phyloP scores from a whole-genome alignment of 2,113 vertebrate species.

The Hippoglossus stenolepis region DNA sequence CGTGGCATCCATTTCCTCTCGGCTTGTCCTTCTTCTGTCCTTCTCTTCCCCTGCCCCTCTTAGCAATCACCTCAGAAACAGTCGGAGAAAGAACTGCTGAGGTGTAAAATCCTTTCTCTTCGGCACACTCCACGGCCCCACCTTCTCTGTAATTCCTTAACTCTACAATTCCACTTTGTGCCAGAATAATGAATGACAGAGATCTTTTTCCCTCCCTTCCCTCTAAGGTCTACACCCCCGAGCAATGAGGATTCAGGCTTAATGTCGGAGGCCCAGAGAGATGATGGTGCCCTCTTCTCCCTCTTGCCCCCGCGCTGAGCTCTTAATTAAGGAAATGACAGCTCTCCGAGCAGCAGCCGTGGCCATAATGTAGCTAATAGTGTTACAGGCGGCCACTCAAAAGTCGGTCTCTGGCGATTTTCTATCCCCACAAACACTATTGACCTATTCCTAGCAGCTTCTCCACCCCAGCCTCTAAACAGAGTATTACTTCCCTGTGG shows the following conservation, averaged over 20 bases:
- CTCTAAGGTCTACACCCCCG: conserved; percentile 50
- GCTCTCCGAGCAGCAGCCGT: conserved; percentile 58
- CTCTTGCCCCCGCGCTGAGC: conserved; percentile 46
- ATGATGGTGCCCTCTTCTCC: conserved; percentile 52
- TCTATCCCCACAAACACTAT: conserved; percentile 69
- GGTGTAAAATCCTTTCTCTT: conserved; percentile 93
- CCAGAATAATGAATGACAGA: conserved; percentile 90
- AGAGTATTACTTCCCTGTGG: conserved; percentile 69
- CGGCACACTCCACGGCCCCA: conserved; percentile 72
- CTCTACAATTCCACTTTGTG: conserved; percentile 85
- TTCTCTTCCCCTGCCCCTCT: conserved; percentile 79
- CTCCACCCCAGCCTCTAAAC: conserved; percentile 71
- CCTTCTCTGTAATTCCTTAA: conserved; percentile 85
- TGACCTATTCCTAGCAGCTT: conserved; percentile 66
- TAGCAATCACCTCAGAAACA: conserved; percentile 84
- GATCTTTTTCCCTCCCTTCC: conserved; percentile 8
- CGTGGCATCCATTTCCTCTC: conserved; percentile 21
- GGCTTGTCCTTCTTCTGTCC: conserved; percentile 75
- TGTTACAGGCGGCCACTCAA: conserved; percentile 72
- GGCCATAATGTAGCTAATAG: conserved; percentile 74
- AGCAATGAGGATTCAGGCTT: conserved; percentile 54
- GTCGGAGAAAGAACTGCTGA: conserved; percentile 90
- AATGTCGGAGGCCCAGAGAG: conserved; percentile 51
- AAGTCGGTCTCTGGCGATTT: conserved; percentile 69
- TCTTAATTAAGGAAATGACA: conserved; percentile 82